Percentiles rank a stretch among this genome's conserved stretches.
These are phyloP conservation scores for Eilema depressum DNA, from an alignment of 2,888 invertebrate genomes.

Conservation along the genomic window DNA sequence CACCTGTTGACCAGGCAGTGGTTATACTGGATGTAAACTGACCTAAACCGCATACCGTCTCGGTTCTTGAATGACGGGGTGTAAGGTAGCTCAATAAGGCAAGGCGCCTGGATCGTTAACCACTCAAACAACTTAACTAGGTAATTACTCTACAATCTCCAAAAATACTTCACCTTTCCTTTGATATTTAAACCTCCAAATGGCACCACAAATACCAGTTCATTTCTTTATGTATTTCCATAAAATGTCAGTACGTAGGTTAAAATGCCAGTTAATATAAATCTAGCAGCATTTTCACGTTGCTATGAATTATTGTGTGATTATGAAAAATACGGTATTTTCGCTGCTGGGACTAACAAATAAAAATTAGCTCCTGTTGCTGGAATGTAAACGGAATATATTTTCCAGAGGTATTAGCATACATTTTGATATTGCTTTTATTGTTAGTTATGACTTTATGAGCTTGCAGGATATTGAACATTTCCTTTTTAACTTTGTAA, in stretches of 20 bases:
- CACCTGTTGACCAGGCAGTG: no score
- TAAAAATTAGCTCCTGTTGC: slow-evolving; percentile 38
- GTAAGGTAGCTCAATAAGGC: no score
- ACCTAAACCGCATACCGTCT: no score
- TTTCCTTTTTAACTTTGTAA: slow-evolving; percentile 24
- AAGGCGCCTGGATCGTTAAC: no score
- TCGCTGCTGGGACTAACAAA: slow-evolving; percentile 32
- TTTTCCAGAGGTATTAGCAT: slow-evolving; percentile 29
- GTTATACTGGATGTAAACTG: no score
- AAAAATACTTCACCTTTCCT: slow-evolving; percentile 29
- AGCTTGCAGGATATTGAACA: slow-evolving; percentile 28
- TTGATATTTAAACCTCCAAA: slow-evolving; percentile 26
- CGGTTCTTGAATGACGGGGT: no score
- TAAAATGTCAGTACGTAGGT: slow-evolving; percentile 15
- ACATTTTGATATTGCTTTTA: slow-evolving; percentile 26
- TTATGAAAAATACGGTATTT: slow-evolving; percentile 46
- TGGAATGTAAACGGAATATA: slow-evolving; percentile 38
- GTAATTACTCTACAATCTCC: background rate
- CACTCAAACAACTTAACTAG: no score
- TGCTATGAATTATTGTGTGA: slow-evolving; percentile 47
- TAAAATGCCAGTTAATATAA: slow-evolving; percentile 43
- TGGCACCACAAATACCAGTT: slow-evolving; percentile 24
- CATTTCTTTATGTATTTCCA: slow-evolving; percentile 27
- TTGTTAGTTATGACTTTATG: slow-evolving; percentile 41
- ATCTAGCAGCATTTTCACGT: slow-evolving; percentile 32